Evolutionary conservation across 2,113 vertebrate genomes (phyloP).

Genomic region (Spea bombifrons): DNA sequence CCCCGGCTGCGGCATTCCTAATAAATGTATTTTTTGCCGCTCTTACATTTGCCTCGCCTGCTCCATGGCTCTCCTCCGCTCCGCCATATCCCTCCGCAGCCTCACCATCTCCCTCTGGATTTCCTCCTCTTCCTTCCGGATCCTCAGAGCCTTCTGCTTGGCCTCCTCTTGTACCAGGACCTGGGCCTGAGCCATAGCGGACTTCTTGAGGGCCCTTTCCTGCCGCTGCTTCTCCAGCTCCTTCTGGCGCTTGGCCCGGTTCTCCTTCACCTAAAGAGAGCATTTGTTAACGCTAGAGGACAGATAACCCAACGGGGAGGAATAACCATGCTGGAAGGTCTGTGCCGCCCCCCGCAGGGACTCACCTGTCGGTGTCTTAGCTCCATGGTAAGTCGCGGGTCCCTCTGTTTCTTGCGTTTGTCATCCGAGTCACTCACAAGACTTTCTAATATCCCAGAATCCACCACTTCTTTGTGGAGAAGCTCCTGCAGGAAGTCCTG

Average conservation of each 20-base stretch:
- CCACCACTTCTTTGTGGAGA: constrained; percentile 74
- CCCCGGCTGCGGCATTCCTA: too few relatives aligned
- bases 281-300: neutral
- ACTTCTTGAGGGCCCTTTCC: constrained; percentile 65
- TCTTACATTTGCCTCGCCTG: constrained; percentile 71
- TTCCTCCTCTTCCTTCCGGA: constrained; percentile 72
- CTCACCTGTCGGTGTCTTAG: constrained; percentile 81
- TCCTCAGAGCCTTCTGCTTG: constrained; percentile 67
- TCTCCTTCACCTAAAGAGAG: constrained; percentile 79
- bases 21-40: too few relatives aligned
- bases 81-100: constrained; percentile 78
- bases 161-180: constrained; percentile 67
- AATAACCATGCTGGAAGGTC: too few relatives aligned
- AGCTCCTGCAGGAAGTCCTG: constrained; percentile 79
- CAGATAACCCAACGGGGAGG: neutral
- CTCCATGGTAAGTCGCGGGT: constrained; percentile 84
- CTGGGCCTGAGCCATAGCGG: constrained; percentile 67
- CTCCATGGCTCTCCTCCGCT: constrained; percentile 65
- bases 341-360: neutral
- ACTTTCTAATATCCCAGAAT: constrained; percentile 62
- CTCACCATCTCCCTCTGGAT: constrained; percentile 82
- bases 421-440: constrained; percentile 65
- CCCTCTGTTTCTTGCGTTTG: constrained; percentile 62
- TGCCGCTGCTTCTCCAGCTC: constrained; percentile 65
- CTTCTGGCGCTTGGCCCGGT: constrained; percentile 70